phyloP scores from a whole-genome alignment of 2,113 vertebrate genomes.

The Periophthalmus modestus region DNA sequence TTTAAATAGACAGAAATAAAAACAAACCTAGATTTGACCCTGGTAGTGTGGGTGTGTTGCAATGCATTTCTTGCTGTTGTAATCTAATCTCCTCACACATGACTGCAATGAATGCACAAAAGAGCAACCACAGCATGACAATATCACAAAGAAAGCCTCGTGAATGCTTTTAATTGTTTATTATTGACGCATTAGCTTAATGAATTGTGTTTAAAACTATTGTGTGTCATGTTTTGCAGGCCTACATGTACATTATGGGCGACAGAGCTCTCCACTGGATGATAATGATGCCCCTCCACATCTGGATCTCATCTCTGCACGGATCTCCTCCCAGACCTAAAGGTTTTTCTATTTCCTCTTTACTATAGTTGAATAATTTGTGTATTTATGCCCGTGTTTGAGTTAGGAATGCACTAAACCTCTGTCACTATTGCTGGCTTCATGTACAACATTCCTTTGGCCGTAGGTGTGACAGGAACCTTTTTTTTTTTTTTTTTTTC shows the following conservation, averaged over 20 bases:
- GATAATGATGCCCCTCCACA: conserved; percentile 31
- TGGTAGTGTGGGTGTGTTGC: background rate
- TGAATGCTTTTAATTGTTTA: background rate
- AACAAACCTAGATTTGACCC: background rate
- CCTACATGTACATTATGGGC: conserved; percentile 30
- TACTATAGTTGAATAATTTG: background rate
- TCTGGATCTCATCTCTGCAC: conserved; percentile 20
- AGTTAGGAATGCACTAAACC: no score
- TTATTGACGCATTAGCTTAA: background rate
- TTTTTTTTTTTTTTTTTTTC: no score
- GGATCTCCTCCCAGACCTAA: conserved; percentile 1
- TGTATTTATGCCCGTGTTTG: background rate
- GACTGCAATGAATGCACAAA: background rate
- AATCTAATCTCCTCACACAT: background rate
- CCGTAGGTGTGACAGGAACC: no score
- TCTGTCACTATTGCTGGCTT: no score
- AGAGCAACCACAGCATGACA: background rate
- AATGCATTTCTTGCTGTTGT: background rate
- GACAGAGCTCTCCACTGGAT: conserved; percentile 49
- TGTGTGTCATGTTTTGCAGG: conserved; percentile 35
- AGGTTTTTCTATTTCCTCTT: conserved; percentile 49
- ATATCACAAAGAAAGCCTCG: background rate
- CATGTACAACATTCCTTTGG: no score
- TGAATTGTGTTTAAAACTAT: conserved; percentile 7
- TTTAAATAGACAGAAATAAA: background rate